phyloP scores from a whole-genome alignment of 2,113 vertebrate genomes.

The Antechinus flavipes region DNA sequence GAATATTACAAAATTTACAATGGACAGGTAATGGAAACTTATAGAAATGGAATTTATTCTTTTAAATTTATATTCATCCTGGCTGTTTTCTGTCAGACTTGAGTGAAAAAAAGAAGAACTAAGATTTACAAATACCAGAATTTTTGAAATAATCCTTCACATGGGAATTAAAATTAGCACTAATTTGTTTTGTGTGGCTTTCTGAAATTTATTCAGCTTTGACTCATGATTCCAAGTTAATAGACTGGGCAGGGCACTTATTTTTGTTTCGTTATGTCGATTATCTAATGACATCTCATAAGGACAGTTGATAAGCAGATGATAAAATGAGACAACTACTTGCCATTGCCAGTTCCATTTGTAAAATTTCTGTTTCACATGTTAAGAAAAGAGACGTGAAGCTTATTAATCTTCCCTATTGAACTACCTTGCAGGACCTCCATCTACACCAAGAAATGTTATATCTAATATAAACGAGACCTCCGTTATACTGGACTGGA shows the following conservation, averaged over 20 bases:
- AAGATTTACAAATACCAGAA: slow-evolving; percentile 67
- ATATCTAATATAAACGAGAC: slow-evolving; percentile 99
- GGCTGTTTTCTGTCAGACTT: slow-evolving; percentile 41
- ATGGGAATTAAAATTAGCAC: slow-evolving; percentile 42
- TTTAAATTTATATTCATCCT: slow-evolving; percentile 64
- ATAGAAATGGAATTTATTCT: slow-evolving; percentile 58
- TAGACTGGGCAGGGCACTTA: background rate
- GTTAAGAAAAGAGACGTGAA: slow-evolving; percentile 53
- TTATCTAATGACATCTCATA: slow-evolving; percentile 43
- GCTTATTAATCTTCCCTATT: slow-evolving; percentile 66
- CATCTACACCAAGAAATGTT: slow-evolving; percentile 95
- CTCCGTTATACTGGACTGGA: slow-evolving; percentile 98
- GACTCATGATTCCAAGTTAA: background rate
- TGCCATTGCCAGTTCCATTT: slow-evolving; percentile 32
- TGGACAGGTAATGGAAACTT: slow-evolving; percentile 64
- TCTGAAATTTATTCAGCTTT: slow-evolving; percentile 20
- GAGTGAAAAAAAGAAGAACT: slow-evolving; percentile 54
- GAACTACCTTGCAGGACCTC: slow-evolving; percentile 89
- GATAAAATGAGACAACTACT: slow-evolving; percentile 63
- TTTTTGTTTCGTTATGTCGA: slow-evolving; percentile 47
- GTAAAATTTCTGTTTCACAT: slow-evolving; percentile 38
- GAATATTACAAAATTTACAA: slow-evolving; percentile 55
- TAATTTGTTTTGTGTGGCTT: slow-evolving; percentile 36
- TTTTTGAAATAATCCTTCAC: slow-evolving; percentile 65
- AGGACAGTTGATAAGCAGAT: slow-evolving; percentile 55